These are phyloP conservation scores for Morinoia aosen DNA, from an alignment of 2,888 invertebrate species.

Conservation along the genomic window DNA sequence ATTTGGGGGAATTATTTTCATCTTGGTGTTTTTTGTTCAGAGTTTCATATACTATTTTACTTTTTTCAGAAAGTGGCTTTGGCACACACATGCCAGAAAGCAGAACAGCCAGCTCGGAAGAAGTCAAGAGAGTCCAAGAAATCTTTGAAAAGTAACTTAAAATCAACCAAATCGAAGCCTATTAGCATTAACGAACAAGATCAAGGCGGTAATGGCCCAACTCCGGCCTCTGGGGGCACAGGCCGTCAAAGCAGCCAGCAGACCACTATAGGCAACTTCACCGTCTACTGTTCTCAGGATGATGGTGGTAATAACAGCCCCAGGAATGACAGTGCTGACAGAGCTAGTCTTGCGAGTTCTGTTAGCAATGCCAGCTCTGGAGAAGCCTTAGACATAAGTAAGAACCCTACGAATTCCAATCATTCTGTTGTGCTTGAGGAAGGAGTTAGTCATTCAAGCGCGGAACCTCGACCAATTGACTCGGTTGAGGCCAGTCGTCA, in stretches of 20 bases:
- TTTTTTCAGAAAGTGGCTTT: conserved; percentile 27
- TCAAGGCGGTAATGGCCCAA: background rate
- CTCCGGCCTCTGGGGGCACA: background rate
- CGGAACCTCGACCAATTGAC: background rate
- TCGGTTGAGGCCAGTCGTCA: background rate
- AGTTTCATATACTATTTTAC: background rate
- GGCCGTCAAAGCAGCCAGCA: background rate
- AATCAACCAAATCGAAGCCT: background rate
- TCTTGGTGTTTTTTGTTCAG: background rate
- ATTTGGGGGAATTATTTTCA: too few species aligned
- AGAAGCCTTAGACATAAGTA: background rate
- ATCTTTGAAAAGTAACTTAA: background rate
- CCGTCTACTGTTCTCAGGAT: background rate
- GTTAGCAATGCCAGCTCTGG: conserved; percentile 46
- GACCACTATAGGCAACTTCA: background rate
- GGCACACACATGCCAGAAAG: conserved; percentile 32
- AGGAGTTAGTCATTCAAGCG: background rate
- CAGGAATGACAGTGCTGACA: conserved; percentile 13
- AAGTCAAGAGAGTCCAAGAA: conserved; percentile 1
- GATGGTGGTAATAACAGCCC: background rate
- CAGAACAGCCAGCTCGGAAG: background rate
- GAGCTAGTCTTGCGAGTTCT: conserved; percentile 34
- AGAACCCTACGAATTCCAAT: background rate
- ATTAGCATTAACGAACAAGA: background rate
- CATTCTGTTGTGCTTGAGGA: background rate